Base-by-base conservation (phyloP, 2,888 invertebrate species). In the Mesorhabditis spiculigera region DNA sequence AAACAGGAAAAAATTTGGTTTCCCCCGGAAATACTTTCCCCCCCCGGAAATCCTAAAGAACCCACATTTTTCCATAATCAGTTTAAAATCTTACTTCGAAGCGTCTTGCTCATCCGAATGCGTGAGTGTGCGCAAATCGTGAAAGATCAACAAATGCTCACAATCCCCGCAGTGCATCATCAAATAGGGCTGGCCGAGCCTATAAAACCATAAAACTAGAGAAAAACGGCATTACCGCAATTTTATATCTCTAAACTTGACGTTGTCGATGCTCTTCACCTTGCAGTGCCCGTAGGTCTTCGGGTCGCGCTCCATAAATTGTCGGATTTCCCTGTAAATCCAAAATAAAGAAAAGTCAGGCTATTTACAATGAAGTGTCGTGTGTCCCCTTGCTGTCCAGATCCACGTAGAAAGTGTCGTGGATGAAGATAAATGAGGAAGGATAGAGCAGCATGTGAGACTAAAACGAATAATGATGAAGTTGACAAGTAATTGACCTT, bases 41-140 rank as follows among this genome's bases (percentile, higher is more conserved):
- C n/a, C n/a, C n/a, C n/a, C n/a, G n/a, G n/a, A n/a, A n/a, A n/a
- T n/a, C n/a, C n/a, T n/a, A n/a, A n/a, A n/a, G n/a, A n/a, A n/a
- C n/a, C n/a, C 8, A n/a, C 58, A 50, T 28, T 28, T 28, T 28
- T 28, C 28, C 28, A 28, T 28, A 28, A 28, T 28, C 28, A 28
- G 13, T 58, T 58, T 58, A 1, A 58, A 58, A n/a, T 58, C n/a
- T n/a, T 13, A 63, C 64, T 28, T 41, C 16, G 43, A 41, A 5
- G 68, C n/a, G n/a, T 50, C 73, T 44, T 81, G 80, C 10, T 71
- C 74, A 73, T 84, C 84, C 6, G 77, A 68, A n/a, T 75, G 73
- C 62, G 78, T 75, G 45, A 84, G 66, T 28, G 82, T 69, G 16
- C 83, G 74, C 8, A 84, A 70, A 73, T 84, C 84, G 58, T 84